Base-by-base conservation (phyloP, 2,797 vertebrate genomes). In the Tadarida brasiliensis region DNA sequence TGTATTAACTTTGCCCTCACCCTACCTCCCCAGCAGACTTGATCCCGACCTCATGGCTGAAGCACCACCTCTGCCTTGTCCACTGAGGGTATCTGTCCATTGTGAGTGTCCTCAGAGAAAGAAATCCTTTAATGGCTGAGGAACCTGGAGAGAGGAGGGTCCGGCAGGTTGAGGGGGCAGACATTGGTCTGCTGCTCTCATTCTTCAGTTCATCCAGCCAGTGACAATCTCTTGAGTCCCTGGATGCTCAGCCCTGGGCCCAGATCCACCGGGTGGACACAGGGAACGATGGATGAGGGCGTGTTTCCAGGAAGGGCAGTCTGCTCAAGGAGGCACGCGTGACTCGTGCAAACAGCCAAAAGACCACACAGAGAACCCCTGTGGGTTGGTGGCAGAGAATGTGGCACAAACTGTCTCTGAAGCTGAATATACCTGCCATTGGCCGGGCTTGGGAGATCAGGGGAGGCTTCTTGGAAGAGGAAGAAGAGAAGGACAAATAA, bases 51-150 rank as follows among this genome's bases (percentile, higher is more conserved):
- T 82, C 65, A 20, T 0, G 0, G 15, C 51, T 51, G 57, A 81
- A 57, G 90, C 15, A 12, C 30, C 44, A n/a, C 57, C 20, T 86
- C 76, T 73, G 0, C 85, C 15, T 59, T 51, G 76, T 87, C 70
- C 67, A 5, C 26, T 0, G 47, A 84, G 83, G 74, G 67, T 5
- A 1, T 39, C 49, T 17, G 57, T 85, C 78, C 59, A 7, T 4
- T 17, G 24, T 15, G 51, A 0, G 22, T 30, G 15, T 78, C 70
- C 59, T 98, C 94, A 98, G 92, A 96, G 63, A 71, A 98, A 93
- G 96, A 98, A 98, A 49, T 97, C 96, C 87, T 97, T 95, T 33
- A 98, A 39, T 1, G 81, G 57, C 81, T 90, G 84, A 39, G 98
- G 98, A 63, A 97, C 86, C 98, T 98, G 90, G 56, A 22, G 63